Conservation (phyloP, 2,797 vertebrate genomes). For the Danio tinwini region DNA sequence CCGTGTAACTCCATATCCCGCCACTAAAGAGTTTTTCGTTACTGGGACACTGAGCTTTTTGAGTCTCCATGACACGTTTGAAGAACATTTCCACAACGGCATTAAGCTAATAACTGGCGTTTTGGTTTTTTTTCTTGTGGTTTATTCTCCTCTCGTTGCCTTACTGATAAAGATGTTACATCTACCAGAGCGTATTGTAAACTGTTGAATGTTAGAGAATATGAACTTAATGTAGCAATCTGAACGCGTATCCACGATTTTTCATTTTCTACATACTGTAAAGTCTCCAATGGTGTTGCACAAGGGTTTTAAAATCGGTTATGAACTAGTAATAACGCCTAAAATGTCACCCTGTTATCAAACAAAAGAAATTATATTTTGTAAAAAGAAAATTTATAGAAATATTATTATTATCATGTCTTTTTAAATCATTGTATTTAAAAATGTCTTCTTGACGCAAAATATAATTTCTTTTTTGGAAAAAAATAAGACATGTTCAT, state of each 20-base stretch:
- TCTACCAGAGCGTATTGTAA: slow-evolving; percentile 8
- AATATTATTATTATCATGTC: neutral
- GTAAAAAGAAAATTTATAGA: neutral
- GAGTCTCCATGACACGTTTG: neutral
- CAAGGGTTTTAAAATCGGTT: slow-evolving; percentile 17
- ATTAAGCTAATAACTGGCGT: slow-evolving; percentile 26
- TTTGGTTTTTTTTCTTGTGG: slow-evolving; percentile 50
- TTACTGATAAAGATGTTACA: slow-evolving; percentile 57
- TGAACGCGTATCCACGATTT: neutral
- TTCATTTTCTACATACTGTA: slow-evolving; percentile 29
- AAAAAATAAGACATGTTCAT: neutral
- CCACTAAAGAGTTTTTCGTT: slow-evolving; percentile 15
- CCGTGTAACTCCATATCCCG: slow-evolving; percentile 7
- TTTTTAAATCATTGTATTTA: neutral
- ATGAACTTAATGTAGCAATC: slow-evolving; percentile 31
- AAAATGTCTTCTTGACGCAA: neutral
- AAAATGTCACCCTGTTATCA: slow-evolving; percentile 2
- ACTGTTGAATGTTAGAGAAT: slow-evolving; percentile 38
- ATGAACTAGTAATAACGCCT: neutral
- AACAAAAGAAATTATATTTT: slow-evolving; percentile 9
- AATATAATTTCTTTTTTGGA: neutral
- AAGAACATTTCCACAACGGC: slow-evolving; percentile 18
- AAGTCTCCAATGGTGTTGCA: slow-evolving; percentile 37
- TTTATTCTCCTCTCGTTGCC: slow-evolving; percentile 66
- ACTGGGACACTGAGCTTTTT: slow-evolving; percentile 33